A percentile compares a stretch with the other conserved stretches of the same genome.
Conservation (phyloP, 1,140 invertebrate species). For the Wasmannia auropunctata region DNA sequence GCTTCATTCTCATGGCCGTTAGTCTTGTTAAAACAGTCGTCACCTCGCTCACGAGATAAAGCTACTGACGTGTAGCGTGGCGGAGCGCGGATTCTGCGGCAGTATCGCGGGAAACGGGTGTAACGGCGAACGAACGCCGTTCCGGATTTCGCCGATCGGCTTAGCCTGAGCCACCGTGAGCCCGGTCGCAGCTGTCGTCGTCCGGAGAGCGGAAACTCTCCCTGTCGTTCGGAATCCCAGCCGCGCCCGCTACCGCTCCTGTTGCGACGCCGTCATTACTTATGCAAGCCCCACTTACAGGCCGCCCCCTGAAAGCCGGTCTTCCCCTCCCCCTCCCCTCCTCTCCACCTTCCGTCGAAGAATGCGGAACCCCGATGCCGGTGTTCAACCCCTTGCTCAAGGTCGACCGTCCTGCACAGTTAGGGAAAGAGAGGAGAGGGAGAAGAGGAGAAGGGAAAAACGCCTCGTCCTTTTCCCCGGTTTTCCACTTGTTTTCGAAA, state of each 20-base stretch:
- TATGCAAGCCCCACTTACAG: conserved; percentile 80
- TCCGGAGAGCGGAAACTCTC: conserved; percentile 69
- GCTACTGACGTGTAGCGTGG: conserved; percentile 4
- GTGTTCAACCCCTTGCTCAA: conserved; percentile 44
- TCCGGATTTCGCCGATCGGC: conserved; percentile 82
- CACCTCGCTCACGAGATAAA: conserved; percentile 11
- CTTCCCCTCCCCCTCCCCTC: no score
- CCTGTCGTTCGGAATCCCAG: conserved; percentile 75
- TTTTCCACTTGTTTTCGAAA: conserved; percentile 45
- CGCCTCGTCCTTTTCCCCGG: conserved; percentile 35
- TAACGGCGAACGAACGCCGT: conserved; percentile 77
- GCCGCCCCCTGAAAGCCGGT: conserved; percentile 78
- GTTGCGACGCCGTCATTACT: conserved; percentile 76
- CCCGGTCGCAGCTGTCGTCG: conserved; percentile 79
- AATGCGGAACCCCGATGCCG: conserved; percentile 63
- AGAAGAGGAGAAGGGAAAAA: no score
- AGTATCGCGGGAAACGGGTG: conserved; percentile 66
- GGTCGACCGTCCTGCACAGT: neutral
- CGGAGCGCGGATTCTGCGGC: conserved; percentile 74
- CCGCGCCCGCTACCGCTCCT: conserved; percentile 66
- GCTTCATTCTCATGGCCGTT: neutral
- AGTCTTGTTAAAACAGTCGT: conserved; percentile 41
- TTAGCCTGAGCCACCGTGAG: conserved; percentile 83
- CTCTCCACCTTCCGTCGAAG: conserved; percentile 56
- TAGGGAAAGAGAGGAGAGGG: no score